These are phyloP conservation scores for Falco cherrug DNA, from an alignment of 2,797 vertebrate genomes.

Conservation along the genomic window DNA sequence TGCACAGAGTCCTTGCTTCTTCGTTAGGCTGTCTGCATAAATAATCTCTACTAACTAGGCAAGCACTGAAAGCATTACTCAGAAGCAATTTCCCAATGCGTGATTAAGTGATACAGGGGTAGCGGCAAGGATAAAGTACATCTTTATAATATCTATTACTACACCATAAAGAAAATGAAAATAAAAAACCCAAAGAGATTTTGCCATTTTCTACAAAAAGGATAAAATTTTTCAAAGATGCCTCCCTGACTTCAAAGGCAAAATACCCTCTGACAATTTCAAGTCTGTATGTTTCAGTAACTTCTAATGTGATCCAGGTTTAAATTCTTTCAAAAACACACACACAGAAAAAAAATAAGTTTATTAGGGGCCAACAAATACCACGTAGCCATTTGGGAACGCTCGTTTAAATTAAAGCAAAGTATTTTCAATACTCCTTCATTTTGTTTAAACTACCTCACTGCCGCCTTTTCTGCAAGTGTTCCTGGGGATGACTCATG, in stretches of 20 bases:
- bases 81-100: neutral
- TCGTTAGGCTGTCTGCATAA: constrained; percentile 6
- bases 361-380: neutral
- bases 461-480: neutral
- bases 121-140: neutral
- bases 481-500: neutral
- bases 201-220: neutral
- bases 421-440: neutral
- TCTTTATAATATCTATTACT: neutral
- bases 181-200: neutral
- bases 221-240: neutral
- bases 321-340: neutral
- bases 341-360: no score
- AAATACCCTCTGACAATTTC: neutral
- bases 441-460: neutral
- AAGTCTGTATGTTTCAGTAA: neutral
- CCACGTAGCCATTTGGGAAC: neutral
- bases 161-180: neutral
- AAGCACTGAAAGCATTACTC: neutral
- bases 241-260: neutral
- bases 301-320: neutral
- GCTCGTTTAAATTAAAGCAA: neutral
- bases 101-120: neutral
- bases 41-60: neutral
- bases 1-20: neutral